Base-by-base conservation (phyloP, 2,797 vertebrate genomes). In the Hydrocynus forskahlii region DNA sequence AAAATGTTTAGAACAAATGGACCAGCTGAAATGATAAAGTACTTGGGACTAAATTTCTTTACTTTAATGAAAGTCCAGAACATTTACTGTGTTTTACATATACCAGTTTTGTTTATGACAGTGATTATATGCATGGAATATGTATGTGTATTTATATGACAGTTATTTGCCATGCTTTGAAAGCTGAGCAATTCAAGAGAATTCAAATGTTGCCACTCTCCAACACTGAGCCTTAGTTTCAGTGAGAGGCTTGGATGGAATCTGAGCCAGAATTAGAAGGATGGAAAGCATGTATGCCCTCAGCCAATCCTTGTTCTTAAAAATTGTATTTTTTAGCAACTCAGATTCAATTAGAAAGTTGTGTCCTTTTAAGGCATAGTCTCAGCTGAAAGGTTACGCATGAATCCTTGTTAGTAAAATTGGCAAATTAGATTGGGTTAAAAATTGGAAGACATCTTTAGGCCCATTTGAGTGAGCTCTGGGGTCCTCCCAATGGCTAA, bases 401-500 rank as follows among this genome's bases (percentile, higher is more conserved):
- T 29, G 10, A 45, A 45, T 6, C 43, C 6, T 7, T 45, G 1
- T 45, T 7, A 1, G 43, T 45, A 7, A 7, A 54, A 54, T 21
- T 66, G 29, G 9, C n/a, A n/a, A 50, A 50, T 25, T 14, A 23
- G 23, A 60, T 16, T 75, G 10, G 7, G 10, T 52, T 52, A 12
- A 52, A 52, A 52, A 16, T 8, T 43, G 63, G 35, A 63, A 45
- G 70, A 40, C 17, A 57, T 38, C 16, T 17, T 19, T 21, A 63
- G 59, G 6, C 29, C 17, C 43, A 43, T 70, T 29, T 81, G 5
- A 17, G 17, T 66, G 23, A 63, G 59, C 16, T 75, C 62, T 40
- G 35, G n/a, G 14, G n/a, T 79, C 8, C 5, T 75, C 50, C 66
- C 50, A 38, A 29, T n/a, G 75, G 25, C 50, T 54, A 72, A 19